Base-by-base conservation (phyloP, 2,797 vertebrate species). In the Adelosebastes latens region DNA sequence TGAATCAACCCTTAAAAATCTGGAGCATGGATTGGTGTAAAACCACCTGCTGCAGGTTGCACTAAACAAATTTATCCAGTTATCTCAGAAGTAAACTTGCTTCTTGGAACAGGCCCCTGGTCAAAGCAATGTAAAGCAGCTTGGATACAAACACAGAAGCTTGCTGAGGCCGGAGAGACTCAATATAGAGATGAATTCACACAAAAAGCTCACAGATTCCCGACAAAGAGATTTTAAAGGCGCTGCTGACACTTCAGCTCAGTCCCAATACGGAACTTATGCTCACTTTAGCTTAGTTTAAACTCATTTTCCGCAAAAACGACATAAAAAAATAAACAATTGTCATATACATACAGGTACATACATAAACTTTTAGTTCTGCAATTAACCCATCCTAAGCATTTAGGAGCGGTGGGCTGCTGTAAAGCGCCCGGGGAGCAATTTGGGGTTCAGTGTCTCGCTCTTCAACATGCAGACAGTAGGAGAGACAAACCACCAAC, bases 41-140 rank as follows among this genome's bases (percentile, higher is more conserved):
- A 77, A 58, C 79, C 9, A 34, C 20, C 10, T 25, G 49, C 24
- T 72, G 70, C 13, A 75, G 36, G 56, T 66, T 62, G 25, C n/a
- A 34, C 25, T 78, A 29, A 29, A 32, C 11, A 58, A 71, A 64
- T 16, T 25, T 49, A 46, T 56, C 29, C 12, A 63, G 64, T n/a
- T 10, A 72, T 66, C 49, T 66, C 4, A 3, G 78, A 4, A 78
- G 63, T 42, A 53, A 72, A 52, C 32, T 22, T 29, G 42, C 59
- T 75, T 84, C 34, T 80, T 55, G 24, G 71, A 85, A 69, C 79
- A 72, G 42, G 46, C 24, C 32, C 62, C 72, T 42, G 71, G 42
- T 82, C 56, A 64, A 25, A 83, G 68, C 18, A 65, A 81, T 66
- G 75, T 49, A 78, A 79, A 88, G 70, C 74, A 80, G 58, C 8